phyloP scores from a whole-genome alignment of 2,113 vertebrate species.

The Colossoma macropomum region DNA sequence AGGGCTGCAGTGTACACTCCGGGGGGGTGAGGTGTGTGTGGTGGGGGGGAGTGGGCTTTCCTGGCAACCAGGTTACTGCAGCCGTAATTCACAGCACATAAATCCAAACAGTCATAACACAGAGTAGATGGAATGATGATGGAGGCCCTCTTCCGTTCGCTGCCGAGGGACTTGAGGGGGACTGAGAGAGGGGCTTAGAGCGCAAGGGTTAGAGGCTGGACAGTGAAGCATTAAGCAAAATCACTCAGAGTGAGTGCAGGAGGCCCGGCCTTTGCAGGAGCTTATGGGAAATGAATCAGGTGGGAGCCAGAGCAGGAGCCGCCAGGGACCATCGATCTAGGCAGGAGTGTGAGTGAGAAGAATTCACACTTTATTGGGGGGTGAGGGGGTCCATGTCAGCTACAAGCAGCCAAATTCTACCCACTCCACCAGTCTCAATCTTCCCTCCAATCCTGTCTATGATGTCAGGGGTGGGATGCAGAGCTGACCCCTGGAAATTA shows the following conservation, averaged over 20 bases:
- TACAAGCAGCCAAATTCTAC: constrained; percentile 14
- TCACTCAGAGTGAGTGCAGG: constrained; percentile 35
- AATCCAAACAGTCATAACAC: constrained; percentile 55
- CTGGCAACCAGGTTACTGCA: constrained; percentile 49
- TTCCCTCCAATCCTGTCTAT: not conserved
- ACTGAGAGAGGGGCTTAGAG: constrained; percentile 19
- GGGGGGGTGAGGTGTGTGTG: not conserved
- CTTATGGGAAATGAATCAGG: constrained; percentile 56
- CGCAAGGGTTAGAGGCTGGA: constrained; percentile 43
- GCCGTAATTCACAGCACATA: constrained; percentile 59
- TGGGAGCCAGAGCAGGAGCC: constrained; percentile 35
- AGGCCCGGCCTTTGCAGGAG: constrained; percentile 32
- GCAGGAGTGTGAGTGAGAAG: not conserved
- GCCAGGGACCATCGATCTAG: constrained; percentile 42
- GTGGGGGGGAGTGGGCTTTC: constrained; percentile 25
- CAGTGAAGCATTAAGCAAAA: constrained; percentile 51
- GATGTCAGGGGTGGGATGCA: constrained; percentile 22
- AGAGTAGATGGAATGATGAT: constrained; percentile 42
- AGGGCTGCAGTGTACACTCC: constrained; percentile 18
- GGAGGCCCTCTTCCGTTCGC: constrained; percentile 31
- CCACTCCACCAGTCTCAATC: not conserved
- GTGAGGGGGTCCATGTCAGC: constrained; percentile 15
- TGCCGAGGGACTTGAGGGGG: not conserved
- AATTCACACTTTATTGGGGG: not conserved
- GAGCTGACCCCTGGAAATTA: constrained; percentile 16